These are phyloP conservation scores for Thelaira solivaga DNA, from an alignment of 2,888 invertebrate genomes.

Conservation along the genomic window DNA sequence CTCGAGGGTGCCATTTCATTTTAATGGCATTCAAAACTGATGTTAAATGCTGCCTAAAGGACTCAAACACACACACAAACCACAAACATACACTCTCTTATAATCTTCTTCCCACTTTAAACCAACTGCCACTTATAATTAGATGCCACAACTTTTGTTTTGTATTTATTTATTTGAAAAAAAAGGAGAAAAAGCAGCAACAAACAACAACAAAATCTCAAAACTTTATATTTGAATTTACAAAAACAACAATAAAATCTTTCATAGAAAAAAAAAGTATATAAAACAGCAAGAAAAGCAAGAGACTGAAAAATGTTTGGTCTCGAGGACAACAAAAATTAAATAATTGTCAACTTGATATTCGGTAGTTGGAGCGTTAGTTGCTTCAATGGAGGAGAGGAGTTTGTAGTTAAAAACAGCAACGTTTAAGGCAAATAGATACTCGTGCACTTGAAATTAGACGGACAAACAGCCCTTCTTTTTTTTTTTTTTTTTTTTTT, in stretches of 20 bases:
- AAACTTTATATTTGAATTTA: constrained; percentile 21
- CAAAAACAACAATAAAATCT: constrained; percentile 5
- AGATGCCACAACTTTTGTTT: constrained; percentile 51
- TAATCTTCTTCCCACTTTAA: background rate
- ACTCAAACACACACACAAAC: constrained; percentile 2
- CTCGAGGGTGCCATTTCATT: constrained; percentile 58
- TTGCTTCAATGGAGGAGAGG: too few species aligned
- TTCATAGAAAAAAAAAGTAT: background rate
- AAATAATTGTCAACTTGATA: constrained; percentile 50
- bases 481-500: too few species aligned
- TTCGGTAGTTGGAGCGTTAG: constrained; percentile 18
- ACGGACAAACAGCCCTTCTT: background rate
- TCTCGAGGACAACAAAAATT: constrained; percentile 37
- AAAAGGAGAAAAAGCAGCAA: constrained; percentile 21
- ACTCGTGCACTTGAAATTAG: background rate
- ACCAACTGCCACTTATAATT: constrained; percentile 44
- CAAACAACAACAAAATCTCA: background rate
- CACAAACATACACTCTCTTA: too few species aligned
- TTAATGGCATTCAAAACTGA: constrained; percentile 50
- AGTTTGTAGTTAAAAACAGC: constrained; percentile 7
- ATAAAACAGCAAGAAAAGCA: too few species aligned
- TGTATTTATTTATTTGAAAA: constrained; percentile 5
- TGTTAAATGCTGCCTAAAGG: constrained; percentile 57
- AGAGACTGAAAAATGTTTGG: background rate
- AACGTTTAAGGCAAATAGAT: background rate